phyloP scores from a whole-genome alignment of 2,113 vertebrate species.

The Tachycineta bicolor region DNA sequence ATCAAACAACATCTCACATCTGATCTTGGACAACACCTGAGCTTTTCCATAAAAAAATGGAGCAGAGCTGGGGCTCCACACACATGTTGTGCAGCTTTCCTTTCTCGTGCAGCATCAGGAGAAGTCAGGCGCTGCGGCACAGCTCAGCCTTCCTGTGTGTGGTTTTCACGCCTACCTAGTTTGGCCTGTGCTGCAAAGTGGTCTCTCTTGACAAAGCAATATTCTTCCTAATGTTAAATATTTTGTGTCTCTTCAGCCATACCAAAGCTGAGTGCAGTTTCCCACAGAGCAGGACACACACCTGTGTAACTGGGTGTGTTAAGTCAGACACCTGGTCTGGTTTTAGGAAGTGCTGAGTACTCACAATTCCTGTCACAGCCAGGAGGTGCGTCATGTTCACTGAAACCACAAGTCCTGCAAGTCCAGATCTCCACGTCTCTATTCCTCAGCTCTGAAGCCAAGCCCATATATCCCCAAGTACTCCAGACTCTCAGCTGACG shows the following conservation, averaged over 20 bases:
- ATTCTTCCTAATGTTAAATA: not conserved
- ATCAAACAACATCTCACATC: not conserved
- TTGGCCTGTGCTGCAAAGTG: not conserved
- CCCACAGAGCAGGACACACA: not conserved
- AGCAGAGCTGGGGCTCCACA: not conserved
- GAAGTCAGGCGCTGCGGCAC: not conserved
- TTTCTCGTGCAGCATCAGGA: not conserved
- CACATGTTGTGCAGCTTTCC: not conserved
- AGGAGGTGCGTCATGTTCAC: not conserved
- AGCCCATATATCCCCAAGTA: not conserved
- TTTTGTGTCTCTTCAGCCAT: not conserved
- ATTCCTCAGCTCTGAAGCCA: not conserved
- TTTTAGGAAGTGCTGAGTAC: not conserved
- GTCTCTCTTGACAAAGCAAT: not conserved
- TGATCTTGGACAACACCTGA: slow-evolving; percentile 15
- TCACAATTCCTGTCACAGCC: not conserved
- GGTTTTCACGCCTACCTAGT: not conserved
- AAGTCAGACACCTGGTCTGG: not conserved
- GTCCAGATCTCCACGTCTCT: not conserved
- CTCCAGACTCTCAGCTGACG: not conserved
- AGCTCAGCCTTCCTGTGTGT: not conserved
- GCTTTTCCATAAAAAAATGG: not conserved
- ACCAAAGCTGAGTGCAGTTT: not conserved
- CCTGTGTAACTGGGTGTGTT: not conserved
- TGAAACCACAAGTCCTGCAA: not conserved